Base-by-base conservation (phyloP, 2,113 vertebrate species). In the Actenoides lindsayi region DNA sequence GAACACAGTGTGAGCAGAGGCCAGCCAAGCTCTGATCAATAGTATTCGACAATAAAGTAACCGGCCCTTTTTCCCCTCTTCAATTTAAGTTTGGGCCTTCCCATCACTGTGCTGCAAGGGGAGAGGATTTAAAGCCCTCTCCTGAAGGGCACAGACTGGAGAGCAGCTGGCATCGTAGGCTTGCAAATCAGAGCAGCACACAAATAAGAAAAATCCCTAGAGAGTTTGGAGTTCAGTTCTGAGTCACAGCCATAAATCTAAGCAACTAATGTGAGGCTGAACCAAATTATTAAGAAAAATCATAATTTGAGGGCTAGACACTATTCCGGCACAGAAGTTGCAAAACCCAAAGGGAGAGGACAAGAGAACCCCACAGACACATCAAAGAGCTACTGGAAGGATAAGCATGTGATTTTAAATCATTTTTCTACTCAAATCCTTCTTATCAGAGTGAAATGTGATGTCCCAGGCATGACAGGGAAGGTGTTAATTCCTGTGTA, bases 381-480 rank as follows among this genome's bases (percentile, higher is more conserved):
- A 21, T 9, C 6, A 9, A 6, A 20, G 41, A 67, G 50, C 42
- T 82, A 57, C 81, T 67, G 60, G 78, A 56, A 89, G 37, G 33
- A 54, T 4, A 44, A 89, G 31, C 63, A 59, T 5, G 39, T 44
- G 93, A 95, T 87, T 94, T 96, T 89, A 95, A 96, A 97, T 91
- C 94, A 41, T 37, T 96, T 89, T 96, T 77, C 84, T 57, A 64
- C 69, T 74, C 51, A 93, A 97, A 97, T 89, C 76, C 69, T 79
- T 76, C 84, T 28, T 70, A 89, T 62, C 81, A 70, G 90, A 94
- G 76, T 27, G 60, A 96, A 96, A 96, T 67, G 88, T 59, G 87
- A 63, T 7, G 75, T 70, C 93, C 81, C 75, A 9, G 57, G 31
- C 3, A 18, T 3, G 92, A 88, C 84, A 83, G 95, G 0, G 44